Percentiles rank a stretch among this genome's conserved stretches.
phyloP scores from a whole-genome alignment of 2,113 vertebrate genomes.

The sheep (Ovis aries) region ARS-UI_Ramb_v3.0 NC_056065.1:57306501-57307000 shows the following conservation, averaged over 20 bases:
- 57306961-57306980: not conserved
- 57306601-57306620: not conserved
- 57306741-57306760: not conserved
- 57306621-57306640: not conserved
- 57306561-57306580: not conserved
- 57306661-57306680: too few species aligned
- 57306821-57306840: not conserved
- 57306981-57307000: not conserved
- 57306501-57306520: not conserved
- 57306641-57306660: not conserved
- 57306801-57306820: not conserved
- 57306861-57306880: not conserved
- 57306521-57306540: not conserved
- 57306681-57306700: not conserved
- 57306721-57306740: not conserved
- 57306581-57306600: not conserved
- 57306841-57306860: not conserved
- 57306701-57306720: not conserved
- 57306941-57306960: not conserved
- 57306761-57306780: not conserved
- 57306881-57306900: not conserved
- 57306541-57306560: not conserved
- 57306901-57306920: not conserved
- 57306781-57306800: not conserved
- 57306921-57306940: too few species aligned